Evolutionary conservation across 2,113 vertebrate species (phyloP).

Genomic region (Macaca nemestrina): DNA sequence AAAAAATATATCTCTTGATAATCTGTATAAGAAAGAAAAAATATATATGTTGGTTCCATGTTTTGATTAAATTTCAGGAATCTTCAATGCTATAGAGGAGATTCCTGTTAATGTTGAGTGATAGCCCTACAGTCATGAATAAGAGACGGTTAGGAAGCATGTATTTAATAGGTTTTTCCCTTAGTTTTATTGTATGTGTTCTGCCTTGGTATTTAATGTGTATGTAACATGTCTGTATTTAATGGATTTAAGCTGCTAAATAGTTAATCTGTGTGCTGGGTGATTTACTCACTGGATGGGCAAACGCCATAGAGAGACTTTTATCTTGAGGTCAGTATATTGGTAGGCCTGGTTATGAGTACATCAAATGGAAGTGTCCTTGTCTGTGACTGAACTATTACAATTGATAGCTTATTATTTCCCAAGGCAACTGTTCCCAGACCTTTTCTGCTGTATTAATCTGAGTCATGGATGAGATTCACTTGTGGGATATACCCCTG

Average conservation of each 20-base stretch:
- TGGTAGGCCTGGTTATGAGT: not conserved
- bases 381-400: not conserved
- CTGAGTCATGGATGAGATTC: not conserved
- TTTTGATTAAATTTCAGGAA: not conserved
- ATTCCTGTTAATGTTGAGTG: not conserved
- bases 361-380: not conserved
- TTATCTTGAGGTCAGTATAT: not conserved
- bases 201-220: conserved; percentile 51
- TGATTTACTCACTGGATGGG: not conserved
- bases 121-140: conserved; percentile 14
- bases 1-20: too few relatives aligned
- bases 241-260: conserved; percentile 57
- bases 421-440: not conserved
- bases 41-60: not conserved
- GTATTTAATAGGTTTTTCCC: conserved; percentile 27
- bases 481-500: not conserved
- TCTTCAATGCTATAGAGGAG: not conserved
- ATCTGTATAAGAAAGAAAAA: not conserved
- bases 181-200: conserved; percentile 23
- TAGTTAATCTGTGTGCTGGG: conserved; percentile 38
- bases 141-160: conserved; percentile 38
- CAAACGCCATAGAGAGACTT: not conserved
- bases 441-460: not conserved
- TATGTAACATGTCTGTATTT: conserved; percentile 46
- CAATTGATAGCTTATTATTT: not conserved